A percentile compares a stretch with the other conserved stretches of the same genome.
phyloP scores from a whole-genome alignment of 2,888 invertebrate genomes.

The Drosophila engyochracea region DNA sequence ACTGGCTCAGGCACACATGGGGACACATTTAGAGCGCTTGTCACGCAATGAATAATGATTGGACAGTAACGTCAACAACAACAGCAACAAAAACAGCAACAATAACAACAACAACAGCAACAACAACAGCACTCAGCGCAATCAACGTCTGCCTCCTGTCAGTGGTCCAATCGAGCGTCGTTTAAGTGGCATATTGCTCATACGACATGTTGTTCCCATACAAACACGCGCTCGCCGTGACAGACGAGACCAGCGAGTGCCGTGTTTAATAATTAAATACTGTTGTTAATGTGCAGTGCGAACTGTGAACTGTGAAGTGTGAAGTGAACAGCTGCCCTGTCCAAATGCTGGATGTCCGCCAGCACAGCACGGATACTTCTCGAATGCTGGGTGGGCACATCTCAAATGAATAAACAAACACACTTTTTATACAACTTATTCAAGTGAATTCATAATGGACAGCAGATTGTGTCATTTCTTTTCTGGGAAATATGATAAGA shows the following conservation, averaged over 20 bases:
- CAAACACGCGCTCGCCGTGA: slow-evolving; percentile 23
- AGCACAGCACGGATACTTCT: slow-evolving; percentile 9
- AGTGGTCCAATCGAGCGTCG: slow-evolving; percentile 68
- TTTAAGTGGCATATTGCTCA: slow-evolving; percentile 78
- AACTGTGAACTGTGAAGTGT: slow-evolving; percentile 29
- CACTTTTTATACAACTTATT: background rate
- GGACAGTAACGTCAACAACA: slow-evolving; percentile 50
- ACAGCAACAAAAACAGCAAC: slow-evolving; percentile 25
- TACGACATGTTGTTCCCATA: slow-evolving; percentile 62
- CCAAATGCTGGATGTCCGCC: slow-evolving; percentile 15
- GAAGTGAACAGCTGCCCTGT: slow-evolving; percentile 18
- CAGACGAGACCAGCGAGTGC: slow-evolving; percentile 33
- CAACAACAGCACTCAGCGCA: slow-evolving; percentile 24
- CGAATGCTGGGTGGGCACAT: background rate
- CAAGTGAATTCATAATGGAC: slow-evolving; percentile 17
- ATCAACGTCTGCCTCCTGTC: slow-evolving; percentile 69
- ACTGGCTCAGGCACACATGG: slow-evolving; percentile 20
- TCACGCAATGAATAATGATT: slow-evolving; percentile 81
- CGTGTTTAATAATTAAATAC: slow-evolving; percentile 76
- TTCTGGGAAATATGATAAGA: background rate
- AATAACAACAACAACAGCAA: slow-evolving; percentile 25
- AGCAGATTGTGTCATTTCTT: slow-evolving; percentile 6
- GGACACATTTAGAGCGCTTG: slow-evolving; percentile 72
- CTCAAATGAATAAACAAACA: slow-evolving; percentile 2
- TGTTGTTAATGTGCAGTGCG: slow-evolving; percentile 54